Conservation (phyloP, 2,797 vertebrate genomes). For the Acanthurus lineatus region DNA sequence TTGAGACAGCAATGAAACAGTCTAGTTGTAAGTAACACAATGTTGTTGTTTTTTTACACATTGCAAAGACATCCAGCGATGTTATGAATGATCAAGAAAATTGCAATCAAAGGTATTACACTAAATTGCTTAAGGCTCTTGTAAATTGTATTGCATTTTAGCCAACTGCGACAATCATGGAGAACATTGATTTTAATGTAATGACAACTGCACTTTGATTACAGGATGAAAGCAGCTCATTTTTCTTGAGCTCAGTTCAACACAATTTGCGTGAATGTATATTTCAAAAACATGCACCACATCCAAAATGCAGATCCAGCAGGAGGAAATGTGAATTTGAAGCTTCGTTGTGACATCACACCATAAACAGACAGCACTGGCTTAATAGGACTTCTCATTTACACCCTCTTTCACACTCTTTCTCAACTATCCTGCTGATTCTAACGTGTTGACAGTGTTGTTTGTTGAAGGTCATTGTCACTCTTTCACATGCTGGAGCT, state of each 20-base stretch:
- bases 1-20: background rate
- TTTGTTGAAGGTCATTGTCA: constrained; percentile 62
- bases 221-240: background rate
- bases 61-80: background rate
- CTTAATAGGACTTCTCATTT: constrained; percentile 61
- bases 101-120: background rate
- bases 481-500: constrained; percentile 47
- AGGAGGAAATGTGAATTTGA: constrained; percentile 40
- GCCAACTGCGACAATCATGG: background rate
- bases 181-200: background rate
- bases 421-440: constrained; percentile 45
- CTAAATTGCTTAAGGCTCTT: background rate
- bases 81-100: background rate
- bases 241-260: constrained; percentile 9
- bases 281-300: constrained; percentile 1
- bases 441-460: constrained; percentile 57
- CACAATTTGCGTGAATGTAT: background rate
- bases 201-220: background rate
- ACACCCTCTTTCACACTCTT: constrained; percentile 65
- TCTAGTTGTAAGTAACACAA: background rate
- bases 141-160: background rate
- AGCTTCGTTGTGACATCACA: constrained; percentile 26
- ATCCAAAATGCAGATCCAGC: constrained; percentile 17
- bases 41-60: background rate
- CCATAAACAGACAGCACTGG: constrained; percentile 23